Percentiles rank a stretch among this genome's conserved stretches.
These are phyloP conservation scores for Tachypleus tridentatus DNA, from an alignment of 1,140 invertebrate genomes.

Conservation along the genomic window DNA sequence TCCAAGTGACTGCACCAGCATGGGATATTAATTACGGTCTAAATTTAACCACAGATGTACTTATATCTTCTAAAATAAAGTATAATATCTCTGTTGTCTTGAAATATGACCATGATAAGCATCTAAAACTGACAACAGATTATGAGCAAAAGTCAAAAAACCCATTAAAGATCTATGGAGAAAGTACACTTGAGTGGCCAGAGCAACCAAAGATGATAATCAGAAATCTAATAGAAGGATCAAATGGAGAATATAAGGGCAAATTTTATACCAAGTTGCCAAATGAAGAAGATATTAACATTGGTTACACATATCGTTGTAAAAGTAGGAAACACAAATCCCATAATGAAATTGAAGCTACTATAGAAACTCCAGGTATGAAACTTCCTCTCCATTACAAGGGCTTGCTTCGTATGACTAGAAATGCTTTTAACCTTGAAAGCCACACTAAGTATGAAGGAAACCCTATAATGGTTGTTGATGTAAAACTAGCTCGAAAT, in stretches of 20 bases:
- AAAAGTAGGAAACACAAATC: constrained; percentile 8
- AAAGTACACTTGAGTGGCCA: too few species aligned
- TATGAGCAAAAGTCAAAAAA: too few species aligned
- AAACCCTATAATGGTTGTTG: background rate
- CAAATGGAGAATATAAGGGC: constrained; percentile 8
- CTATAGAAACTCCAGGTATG: constrained; percentile 7
- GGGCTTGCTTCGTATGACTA: background rate
- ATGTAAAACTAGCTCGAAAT: constrained; percentile 6
- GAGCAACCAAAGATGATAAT: too few species aligned
- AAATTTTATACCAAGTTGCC: constrained; percentile 2
- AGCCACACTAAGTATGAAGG: constrained; percentile 3
- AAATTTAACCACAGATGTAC: background rate
- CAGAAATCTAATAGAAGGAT: constrained; percentile 7
- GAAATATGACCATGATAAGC: too few species aligned
- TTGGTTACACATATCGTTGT: constrained; percentile 10
- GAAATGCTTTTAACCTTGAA: background rate
- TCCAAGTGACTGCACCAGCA: background rate
- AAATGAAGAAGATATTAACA: constrained; percentile 6
- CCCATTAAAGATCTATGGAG: too few species aligned
- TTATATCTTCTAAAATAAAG: too few species aligned
- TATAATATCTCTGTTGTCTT: too few species aligned
- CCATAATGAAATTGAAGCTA: constrained; percentile 16
- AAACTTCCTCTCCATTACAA: constrained; percentile 4
- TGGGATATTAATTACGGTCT: background rate
- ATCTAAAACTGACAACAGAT: too few species aligned